Conservation (phyloP, 2,797 vertebrate genomes). For the Lophius americanus region DNA sequence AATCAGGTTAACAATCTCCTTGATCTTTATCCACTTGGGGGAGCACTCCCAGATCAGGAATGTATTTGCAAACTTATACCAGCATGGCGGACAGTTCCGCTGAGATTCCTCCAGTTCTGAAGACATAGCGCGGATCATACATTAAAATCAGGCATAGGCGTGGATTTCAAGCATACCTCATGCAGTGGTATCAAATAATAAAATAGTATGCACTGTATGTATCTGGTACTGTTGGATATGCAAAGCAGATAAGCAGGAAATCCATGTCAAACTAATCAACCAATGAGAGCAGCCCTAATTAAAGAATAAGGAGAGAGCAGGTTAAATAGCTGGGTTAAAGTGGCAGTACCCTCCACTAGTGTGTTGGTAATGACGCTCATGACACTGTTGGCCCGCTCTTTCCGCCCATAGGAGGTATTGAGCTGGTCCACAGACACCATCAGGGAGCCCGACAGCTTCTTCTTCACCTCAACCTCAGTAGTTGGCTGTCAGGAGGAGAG, state of each 20-base stretch:
- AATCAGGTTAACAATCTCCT: slow-evolving; percentile 94
- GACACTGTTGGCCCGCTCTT: slow-evolving; percentile 97
- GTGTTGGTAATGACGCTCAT: slow-evolving; percentile 98
- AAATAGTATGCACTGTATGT: slow-evolving; percentile 80
- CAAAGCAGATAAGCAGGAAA: slow-evolving; percentile 83
- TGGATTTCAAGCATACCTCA: slow-evolving; percentile 58
- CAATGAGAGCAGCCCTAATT: slow-evolving; percentile 79
- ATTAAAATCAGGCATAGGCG: slow-evolving; percentile 70
- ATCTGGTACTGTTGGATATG: slow-evolving; percentile 81
- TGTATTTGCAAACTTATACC: slow-evolving; percentile 98
- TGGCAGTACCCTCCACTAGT: slow-evolving; percentile 93
- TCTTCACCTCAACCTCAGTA: slow-evolving; percentile 95
- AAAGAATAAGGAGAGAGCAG: slow-evolving; percentile 78
- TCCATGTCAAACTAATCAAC: slow-evolving; percentile 79
- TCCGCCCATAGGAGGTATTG: slow-evolving; percentile 94
- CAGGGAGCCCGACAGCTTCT: slow-evolving; percentile 96
- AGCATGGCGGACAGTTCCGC: slow-evolving; percentile 97
- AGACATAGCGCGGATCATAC: slow-evolving; percentile 72
- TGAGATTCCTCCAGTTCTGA: slow-evolving; percentile 98
- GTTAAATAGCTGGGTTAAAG: slow-evolving; percentile 80
- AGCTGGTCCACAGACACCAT: slow-evolving; percentile 98
- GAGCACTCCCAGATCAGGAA: slow-evolving; percentile 99
- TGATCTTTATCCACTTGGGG: slow-evolving; percentile 92
- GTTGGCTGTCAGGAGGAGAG: slow-evolving; percentile 89
- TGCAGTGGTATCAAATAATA: slow-evolving; percentile 75